phyloP scores from a whole-genome alignment of 2,797 vertebrate species.

The Anguilla megastoma region DNA sequence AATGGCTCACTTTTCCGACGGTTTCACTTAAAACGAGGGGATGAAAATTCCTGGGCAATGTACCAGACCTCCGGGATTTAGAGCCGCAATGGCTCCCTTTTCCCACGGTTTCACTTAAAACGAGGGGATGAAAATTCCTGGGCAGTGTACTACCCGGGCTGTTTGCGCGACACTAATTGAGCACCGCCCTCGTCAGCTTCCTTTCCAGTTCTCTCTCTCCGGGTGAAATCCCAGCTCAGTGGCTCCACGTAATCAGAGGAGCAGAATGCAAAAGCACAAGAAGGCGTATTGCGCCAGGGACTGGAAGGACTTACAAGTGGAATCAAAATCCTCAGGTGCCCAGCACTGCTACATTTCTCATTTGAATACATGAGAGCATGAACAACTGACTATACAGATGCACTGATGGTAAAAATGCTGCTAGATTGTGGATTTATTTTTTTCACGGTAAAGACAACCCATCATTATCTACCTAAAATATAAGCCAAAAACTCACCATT shows the following conservation, averaged over 20 bases:
- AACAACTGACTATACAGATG: not conserved
- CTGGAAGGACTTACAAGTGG: too few species aligned
- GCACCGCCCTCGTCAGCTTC: not conserved
- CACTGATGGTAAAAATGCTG: not conserved
- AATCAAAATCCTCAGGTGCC: not conserved
- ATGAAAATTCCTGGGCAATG: too few species aligned
- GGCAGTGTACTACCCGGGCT: too few species aligned
- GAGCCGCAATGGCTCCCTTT: not conserved
- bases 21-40: not conserved
- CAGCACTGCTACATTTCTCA: not conserved
- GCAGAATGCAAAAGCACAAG: not conserved
- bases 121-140: too few species aligned
- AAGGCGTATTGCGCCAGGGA: too few species aligned
- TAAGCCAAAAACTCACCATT: not conserved
- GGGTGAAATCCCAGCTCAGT: slow-evolving; percentile 17
- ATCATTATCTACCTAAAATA: not conserved
- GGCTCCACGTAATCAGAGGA: not conserved
- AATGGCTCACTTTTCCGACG: not conserved
- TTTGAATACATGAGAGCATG: not conserved
- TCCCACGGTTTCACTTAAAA: not conserved
- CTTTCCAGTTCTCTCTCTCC: not conserved
- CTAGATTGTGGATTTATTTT: not conserved
- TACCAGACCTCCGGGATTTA: too few species aligned
- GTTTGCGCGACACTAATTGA: too few species aligned
- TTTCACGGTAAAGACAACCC: not conserved